These are phyloP conservation scores for Chelonus formosanus DNA, from an alignment of 2,888 invertebrate species.

Conservation along the genomic window DNA sequence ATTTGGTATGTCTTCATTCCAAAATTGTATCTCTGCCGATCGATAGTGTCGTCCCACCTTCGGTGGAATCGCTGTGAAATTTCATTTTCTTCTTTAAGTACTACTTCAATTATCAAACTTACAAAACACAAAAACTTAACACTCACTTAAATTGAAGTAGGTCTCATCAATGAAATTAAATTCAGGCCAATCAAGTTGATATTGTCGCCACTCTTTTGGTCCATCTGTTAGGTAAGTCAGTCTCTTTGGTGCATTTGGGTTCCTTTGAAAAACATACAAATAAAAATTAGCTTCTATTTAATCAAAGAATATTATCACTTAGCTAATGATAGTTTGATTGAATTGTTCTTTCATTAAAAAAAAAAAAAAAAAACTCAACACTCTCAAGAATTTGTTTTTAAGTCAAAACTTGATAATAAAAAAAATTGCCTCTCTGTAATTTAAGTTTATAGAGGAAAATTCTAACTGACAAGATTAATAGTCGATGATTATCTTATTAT, in stretches of 20 bases:
- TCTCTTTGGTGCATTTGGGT: slow-evolving; percentile 79
- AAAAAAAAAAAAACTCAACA: no score
- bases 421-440: no score
- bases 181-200: slow-evolving; percentile 84
- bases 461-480: no score
- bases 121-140: not conserved
- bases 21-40: slow-evolving; percentile 80
- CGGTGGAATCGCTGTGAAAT: slow-evolving; percentile 77
- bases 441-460: no score
- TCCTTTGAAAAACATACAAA: slow-evolving; percentile 66
- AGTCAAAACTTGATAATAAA: no score
- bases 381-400: no score
- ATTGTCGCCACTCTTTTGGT: slow-evolving; percentile 74
- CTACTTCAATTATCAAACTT: not conserved
- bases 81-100: slow-evolving; percentile 9
- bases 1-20: slow-evolving; percentile 84
- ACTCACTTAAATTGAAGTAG: slow-evolving; percentile 80
- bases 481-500: no score
- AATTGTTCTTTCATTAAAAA: no score
- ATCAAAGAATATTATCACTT: no score
- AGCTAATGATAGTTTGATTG: no score
- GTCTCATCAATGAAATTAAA: slow-evolving; percentile 79
- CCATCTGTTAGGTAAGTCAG: slow-evolving; percentile 73
- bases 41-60: slow-evolving; percentile 79
- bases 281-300: not conserved